These are phyloP conservation scores for Propithecus perrieri DNA, from an alignment of 2,797 vertebrate genomes.

Conservation along the genomic window DNA sequence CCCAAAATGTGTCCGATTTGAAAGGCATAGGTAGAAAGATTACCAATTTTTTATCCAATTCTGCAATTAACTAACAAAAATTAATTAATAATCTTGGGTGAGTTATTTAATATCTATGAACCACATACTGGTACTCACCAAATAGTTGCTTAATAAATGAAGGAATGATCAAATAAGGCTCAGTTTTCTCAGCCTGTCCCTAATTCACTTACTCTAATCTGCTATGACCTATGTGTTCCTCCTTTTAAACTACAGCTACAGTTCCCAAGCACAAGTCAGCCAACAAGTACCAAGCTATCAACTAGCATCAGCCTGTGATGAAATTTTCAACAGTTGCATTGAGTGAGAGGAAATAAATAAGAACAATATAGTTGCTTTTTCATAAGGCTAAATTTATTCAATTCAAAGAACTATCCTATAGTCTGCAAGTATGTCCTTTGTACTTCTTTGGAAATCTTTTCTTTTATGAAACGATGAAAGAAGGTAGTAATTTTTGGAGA, in stretches of 20 bases:
- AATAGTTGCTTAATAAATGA: constrained; percentile 2
- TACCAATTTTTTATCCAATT: background rate
- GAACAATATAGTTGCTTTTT: background rate
- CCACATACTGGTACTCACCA: background rate
- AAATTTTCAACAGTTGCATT: background rate
- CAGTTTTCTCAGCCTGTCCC: background rate
- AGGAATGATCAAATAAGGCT: background rate
- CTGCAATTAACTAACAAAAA: constrained; percentile 33
- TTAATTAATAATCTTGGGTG: constrained; percentile 18
- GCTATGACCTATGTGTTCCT: background rate
- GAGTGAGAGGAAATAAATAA: background rate
- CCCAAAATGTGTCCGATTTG: background rate
- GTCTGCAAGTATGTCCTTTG: background rate
- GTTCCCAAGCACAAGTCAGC: background rate
- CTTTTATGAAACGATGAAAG: background rate
- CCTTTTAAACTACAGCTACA: background rate
- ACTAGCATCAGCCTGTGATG: background rate
- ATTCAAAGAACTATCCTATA: background rate
- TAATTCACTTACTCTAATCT: background rate
- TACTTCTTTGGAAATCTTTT: constrained; percentile 5
- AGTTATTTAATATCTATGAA: constrained; percentile 31
- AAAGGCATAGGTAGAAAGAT: background rate
- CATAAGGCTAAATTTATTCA: background rate
- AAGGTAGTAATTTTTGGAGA: background rate
- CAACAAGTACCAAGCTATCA: background rate